Conservation (phyloP, 2,888 invertebrate genomes). For the Apotomis betuletana region DNA sequence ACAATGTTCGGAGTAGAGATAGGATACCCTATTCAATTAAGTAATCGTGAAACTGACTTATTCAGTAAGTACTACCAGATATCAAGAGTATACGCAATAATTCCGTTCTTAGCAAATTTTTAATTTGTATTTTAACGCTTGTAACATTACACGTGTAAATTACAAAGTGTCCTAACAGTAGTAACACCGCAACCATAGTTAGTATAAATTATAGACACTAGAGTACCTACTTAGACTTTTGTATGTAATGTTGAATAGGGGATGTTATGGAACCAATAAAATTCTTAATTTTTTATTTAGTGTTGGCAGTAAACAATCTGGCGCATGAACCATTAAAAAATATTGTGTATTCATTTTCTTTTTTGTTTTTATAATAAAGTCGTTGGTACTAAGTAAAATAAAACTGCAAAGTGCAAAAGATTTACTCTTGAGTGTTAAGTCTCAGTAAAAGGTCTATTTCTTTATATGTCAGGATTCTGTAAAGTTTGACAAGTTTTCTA, state of each 20-base stretch:
- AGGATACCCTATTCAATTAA: background rate
- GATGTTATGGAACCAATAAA: constrained; percentile 40
- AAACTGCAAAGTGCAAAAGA: too few relatives aligned
- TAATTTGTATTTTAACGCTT: constrained; percentile 19
- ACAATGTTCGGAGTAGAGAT: too few relatives aligned
- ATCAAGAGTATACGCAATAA: constrained; percentile 40
- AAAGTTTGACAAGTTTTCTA: too few relatives aligned
- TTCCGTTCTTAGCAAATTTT: constrained; percentile 28
- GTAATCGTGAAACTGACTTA: background rate
- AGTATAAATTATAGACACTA: constrained; percentile 34
- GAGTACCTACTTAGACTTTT: constrained; percentile 39
- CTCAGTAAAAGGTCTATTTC: too few relatives aligned
- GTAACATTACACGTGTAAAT: constrained; percentile 19
- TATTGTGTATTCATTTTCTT: too few relatives aligned
- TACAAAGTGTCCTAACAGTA: constrained; percentile 25
- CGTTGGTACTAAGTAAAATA: too few relatives aligned
- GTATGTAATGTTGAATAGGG: constrained; percentile 39
- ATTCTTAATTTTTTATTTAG: constrained; percentile 20
- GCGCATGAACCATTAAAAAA: too few relatives aligned
- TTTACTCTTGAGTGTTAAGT: too few relatives aligned
- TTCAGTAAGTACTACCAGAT: constrained; percentile 30
- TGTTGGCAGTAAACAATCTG: background rate
- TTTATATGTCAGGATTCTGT: too few relatives aligned
- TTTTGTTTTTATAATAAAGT: too few relatives aligned
- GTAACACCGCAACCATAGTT: constrained; percentile 35